These are phyloP conservation scores for Myxocyprinus asiaticus DNA, from an alignment of 2,113 vertebrate genomes.

Conservation along the genomic window DNA sequence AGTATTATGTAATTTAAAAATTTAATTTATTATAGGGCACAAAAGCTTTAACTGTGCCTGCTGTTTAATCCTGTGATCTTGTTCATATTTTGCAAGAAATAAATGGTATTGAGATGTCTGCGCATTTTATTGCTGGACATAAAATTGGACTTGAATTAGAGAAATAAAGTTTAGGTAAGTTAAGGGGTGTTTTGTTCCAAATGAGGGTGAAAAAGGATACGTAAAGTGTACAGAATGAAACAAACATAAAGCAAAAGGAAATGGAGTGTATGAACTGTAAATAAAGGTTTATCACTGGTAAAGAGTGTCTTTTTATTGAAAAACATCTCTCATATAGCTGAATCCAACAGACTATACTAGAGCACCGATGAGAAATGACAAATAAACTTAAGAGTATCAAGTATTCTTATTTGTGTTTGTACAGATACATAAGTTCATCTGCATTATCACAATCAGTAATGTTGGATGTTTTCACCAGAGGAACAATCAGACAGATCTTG, in stretches of 20 bases:
- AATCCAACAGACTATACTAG: slow-evolving; percentile 8
- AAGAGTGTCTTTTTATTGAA: slow-evolving; percentile 36
- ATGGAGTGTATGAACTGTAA: not conserved
- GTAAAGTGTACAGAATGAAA: no score
- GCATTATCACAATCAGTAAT: not conserved
- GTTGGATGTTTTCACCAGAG: not conserved
- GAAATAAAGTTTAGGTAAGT: no score
- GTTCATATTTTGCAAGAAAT: not conserved
- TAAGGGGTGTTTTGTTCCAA: no score
- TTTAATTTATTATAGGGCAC: not conserved
- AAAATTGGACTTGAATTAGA: accelerated
- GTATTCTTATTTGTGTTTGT: slow-evolving; percentile 8
- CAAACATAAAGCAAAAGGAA: not conserved
- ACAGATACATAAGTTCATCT: not conserved
- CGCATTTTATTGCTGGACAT: not conserved
- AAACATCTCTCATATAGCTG: not conserved
- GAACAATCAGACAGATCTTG: no score
- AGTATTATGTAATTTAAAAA: not conserved
- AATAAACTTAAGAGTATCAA: not conserved
- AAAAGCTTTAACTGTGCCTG: not conserved
- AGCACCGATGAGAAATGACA: not conserved
- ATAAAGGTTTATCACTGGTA: slow-evolving; percentile 17
- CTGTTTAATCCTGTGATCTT: not conserved
- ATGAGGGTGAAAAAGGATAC: no score
- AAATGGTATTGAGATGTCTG: not conserved